Evolutionary conservation across 2,888 invertebrate species (phyloP), one percentile per base, ranked within the genome.

Genomic region (Nebria salina): DNA sequence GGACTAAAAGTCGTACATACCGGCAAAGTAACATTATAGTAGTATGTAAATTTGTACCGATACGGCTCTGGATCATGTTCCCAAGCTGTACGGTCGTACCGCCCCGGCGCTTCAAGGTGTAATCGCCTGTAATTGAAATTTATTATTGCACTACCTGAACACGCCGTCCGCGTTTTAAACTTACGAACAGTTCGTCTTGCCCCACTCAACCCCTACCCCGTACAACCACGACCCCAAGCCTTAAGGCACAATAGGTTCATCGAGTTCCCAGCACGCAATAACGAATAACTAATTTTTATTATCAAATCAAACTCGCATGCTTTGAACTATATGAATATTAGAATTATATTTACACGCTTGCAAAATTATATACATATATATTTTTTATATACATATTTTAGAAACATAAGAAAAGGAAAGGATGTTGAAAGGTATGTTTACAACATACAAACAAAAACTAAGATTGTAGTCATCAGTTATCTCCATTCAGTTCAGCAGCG

Each of bases 121-220:
- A 80, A 80, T 80, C 80, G 80, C 41, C 80, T 80, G 80, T 80
- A 80, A 80, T 80, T 80, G 80, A 80, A 80, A 80, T 80, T 80
- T 80, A 80, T 80, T 66, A 80, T 80, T 80, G 75, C 75, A 80
- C 80, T 80, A 80, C 80, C 80, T 80, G 80, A 78, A 42, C 13
- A 72, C 72, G 72, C 77, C 72, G 78, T 15, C 70, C 80, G 80
- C 80, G 80, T 80, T 80, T 80, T 80, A 80, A 80, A 80, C 15
- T 75, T 80, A 43, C 70, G 72, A 64, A 73, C 54, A 9, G 25
- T 72, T 64, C 73, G n/a, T 64, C 65, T 64, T 65, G 54, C 65
- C 42, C 72, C 72, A n/a, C 34, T 72, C 20, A 72, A 15, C 34
- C 72, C 72, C 26, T 41, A 34, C 65, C 41, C 34, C 1, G 5